Evolutionary conservation across 2,888 invertebrate species (phyloP).

Genomic region (Chrysotoxum bicinctum): DNA sequence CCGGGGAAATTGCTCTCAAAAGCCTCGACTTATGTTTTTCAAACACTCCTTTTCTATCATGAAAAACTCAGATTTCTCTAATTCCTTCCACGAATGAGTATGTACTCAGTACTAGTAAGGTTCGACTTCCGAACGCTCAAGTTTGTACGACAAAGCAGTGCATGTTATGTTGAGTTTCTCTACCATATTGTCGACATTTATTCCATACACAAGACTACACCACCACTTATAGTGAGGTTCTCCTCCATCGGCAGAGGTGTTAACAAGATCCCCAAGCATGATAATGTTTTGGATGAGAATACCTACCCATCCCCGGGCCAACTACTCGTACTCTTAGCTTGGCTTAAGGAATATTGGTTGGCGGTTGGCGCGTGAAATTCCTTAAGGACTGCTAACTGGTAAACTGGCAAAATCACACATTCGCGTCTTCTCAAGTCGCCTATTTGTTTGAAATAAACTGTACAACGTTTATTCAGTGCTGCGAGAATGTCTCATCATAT

Average conservation of each 20-base stretch:
- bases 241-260: slow-evolving; percentile 46
- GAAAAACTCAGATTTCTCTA: too few species aligned
- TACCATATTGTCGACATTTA: slow-evolving; percentile 30
- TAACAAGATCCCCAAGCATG: slow-evolving; percentile 60
- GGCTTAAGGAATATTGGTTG: slow-evolving; percentile 44
- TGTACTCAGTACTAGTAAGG: too few species aligned
- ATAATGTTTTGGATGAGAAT: slow-evolving; percentile 31
- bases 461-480: slow-evolving; percentile 56
- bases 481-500: slow-evolving; percentile 41
- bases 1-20: too few species aligned
- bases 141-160: neutral
- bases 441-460: slow-evolving; percentile 43
- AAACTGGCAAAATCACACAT: slow-evolving; percentile 22
- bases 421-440: slow-evolving; percentile 4
- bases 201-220: slow-evolving; percentile 21
- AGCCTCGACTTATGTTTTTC: too few species aligned
- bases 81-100: too few species aligned
- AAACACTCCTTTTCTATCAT: too few species aligned
- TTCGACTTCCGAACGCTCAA: too few species aligned
- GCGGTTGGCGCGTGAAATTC: slow-evolving; percentile 61
- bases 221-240: slow-evolving; percentile 35
- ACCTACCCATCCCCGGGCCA: slow-evolving; percentile 10
- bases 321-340: neutral
- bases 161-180: neutral
- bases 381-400: slow-evolving; percentile 16